Conservation (phyloP, 37 sponge, comb jelly and placozoan species). For the Agelas oroides region DNA sequence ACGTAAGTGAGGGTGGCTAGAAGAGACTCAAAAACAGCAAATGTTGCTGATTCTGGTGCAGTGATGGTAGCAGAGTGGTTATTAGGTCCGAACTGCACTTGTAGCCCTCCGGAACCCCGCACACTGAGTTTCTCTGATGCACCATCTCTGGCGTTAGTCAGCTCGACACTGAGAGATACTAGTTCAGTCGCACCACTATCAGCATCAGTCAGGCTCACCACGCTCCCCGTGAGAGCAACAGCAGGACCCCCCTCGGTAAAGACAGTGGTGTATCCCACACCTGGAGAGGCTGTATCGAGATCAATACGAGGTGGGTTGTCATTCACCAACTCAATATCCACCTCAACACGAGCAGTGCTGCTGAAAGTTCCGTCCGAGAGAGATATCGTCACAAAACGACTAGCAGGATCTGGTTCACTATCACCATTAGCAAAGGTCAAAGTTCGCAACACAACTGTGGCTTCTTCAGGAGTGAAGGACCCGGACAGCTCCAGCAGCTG, state of each 20-base stretch:
- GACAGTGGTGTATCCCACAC: slow-evolving; percentile 12
- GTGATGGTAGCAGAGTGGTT: slow-evolving; percentile 20
- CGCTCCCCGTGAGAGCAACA: slow-evolving; percentile 21
- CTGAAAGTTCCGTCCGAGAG: slow-evolving; percentile 47
- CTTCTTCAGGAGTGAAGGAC: slow-evolving; percentile 10
- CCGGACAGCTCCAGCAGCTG: slow-evolving; percentile 44
- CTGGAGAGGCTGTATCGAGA: slow-evolving; percentile 13
- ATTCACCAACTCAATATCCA: slow-evolving; percentile 27
- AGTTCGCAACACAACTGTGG: slow-evolving; percentile 1
- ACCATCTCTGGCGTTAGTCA: slow-evolving; percentile 45
- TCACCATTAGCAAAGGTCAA: slow-evolving; percentile 32
- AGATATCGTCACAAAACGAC: slow-evolving; percentile 15
- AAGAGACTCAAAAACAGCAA: slow-evolving; percentile 27
- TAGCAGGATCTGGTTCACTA: slow-evolving; percentile 43
- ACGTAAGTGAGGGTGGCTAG: slow-evolving; percentile 36
- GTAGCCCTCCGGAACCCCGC: background rate
- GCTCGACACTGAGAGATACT: background rate
- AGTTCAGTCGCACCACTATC: slow-evolving; percentile 31
- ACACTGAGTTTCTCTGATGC: slow-evolving; percentile 18
- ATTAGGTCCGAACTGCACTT: background rate
- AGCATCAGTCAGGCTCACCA: slow-evolving; percentile 42
- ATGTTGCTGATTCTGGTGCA: slow-evolving; percentile 19
- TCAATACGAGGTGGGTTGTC: slow-evolving; percentile 31
- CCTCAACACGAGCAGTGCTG: background rate
- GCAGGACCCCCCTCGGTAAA: slow-evolving; percentile 59